Percentiles rank a stretch among this genome's conserved stretches.
These are phyloP conservation scores for Corvus hawaiiensis DNA, from an alignment of 2,113 vertebrate genomes.

Conservation along the genomic window DNA sequence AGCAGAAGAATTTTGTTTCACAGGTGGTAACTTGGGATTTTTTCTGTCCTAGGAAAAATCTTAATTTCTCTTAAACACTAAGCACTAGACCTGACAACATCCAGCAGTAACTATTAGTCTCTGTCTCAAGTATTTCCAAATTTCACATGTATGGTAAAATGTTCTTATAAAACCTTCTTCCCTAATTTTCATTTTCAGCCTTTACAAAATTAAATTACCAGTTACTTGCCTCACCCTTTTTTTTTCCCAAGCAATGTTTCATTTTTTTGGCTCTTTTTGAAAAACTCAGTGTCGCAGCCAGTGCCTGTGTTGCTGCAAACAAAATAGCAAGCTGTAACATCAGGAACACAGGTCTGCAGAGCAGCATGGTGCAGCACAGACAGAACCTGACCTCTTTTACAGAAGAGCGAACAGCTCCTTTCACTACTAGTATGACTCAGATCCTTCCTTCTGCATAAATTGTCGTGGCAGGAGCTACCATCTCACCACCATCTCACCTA, in stretches of 20 bases:
- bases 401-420: not conserved
- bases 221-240: not conserved
- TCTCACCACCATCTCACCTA: not conserved
- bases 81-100: not conserved
- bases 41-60: not conserved
- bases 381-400: not conserved
- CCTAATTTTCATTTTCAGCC: not conserved
- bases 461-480: accelerated
- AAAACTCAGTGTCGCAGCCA: accelerated
- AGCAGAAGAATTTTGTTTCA: not conserved
- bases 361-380: not conserved
- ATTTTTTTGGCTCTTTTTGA: not conserved
- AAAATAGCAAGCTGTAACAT: not conserved
- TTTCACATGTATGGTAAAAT: not conserved
- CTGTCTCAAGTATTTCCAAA: not conserved
- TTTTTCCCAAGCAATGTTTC: not conserved
- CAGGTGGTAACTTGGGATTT: accelerated
- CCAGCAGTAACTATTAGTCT: not conserved
- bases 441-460: not conserved
- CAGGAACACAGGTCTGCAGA: not conserved
- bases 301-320: not conserved
- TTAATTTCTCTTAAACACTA: not conserved
- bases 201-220: not conserved
- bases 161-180: not conserved
- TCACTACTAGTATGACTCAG: not conserved